A percentile compares a stretch with the other conserved stretches of the same genome.
Conservation (phyloP, 2,797 vertebrate genomes). For the Syngnathus acus region DNA sequence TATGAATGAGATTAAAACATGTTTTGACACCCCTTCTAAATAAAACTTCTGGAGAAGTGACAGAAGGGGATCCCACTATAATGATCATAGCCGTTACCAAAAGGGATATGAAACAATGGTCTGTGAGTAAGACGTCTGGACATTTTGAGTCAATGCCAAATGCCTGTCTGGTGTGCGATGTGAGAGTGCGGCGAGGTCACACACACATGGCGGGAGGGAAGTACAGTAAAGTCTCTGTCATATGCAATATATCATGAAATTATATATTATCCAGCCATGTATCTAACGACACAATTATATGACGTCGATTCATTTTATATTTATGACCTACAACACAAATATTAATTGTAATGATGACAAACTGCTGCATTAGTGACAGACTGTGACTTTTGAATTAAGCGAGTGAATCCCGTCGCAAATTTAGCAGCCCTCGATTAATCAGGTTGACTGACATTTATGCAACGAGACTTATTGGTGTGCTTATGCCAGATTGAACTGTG, state of each 20-base stretch:
- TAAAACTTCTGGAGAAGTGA: conserved; percentile 43
- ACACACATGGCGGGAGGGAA: conserved; percentile 44
- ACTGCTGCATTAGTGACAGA: not conserved
- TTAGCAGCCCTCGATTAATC: not conserved
- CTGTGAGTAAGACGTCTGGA: conserved; percentile 73
- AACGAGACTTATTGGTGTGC: not conserved
- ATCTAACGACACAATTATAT: conserved; percentile 28
- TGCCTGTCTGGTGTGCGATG: conserved; percentile 63
- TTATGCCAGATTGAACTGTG: not conserved
- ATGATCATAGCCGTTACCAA: conserved; percentile 56
- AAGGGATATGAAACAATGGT: conserved; percentile 65
- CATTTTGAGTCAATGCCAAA: conserved; percentile 63
- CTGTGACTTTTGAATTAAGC: not conserved
- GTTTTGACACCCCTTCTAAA: conserved; percentile 38
- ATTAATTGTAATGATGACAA: too few relatives aligned
- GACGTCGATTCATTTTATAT: not conserved
- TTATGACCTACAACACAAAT: too few relatives aligned
- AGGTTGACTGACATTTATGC: not conserved
- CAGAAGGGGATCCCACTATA: conserved; percentile 50
- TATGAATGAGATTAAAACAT: conserved; percentile 31
- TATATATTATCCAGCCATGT: conserved; percentile 9
- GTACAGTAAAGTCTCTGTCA: conserved; percentile 36
- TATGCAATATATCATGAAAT: conserved; percentile 35
- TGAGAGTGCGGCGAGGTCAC: conserved; percentile 51
- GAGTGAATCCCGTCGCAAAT: not conserved